phyloP scores from a whole-genome alignment of 1,140 invertebrate genomes.

The Lepidurus packardi region DNA sequence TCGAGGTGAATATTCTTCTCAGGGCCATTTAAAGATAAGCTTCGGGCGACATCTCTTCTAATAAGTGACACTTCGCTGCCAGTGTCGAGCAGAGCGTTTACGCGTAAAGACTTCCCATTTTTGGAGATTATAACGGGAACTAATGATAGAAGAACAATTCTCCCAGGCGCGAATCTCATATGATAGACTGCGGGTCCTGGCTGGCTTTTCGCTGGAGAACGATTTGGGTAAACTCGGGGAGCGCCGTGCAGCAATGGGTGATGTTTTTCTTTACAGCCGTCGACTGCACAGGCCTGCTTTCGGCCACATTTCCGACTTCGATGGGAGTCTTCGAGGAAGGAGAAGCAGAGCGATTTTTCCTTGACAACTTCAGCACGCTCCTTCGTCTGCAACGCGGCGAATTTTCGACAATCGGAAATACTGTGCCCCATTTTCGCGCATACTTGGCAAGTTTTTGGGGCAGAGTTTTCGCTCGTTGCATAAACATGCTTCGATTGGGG shows the following conservation, averaged over 20 bases:
- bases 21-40: too few relatives aligned
- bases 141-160: too few relatives aligned
- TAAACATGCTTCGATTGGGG: background rate
- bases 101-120: too few relatives aligned
- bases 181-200: too few relatives aligned
- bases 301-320: background rate
- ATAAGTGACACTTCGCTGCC: too few relatives aligned
- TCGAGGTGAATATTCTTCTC: too few relatives aligned
- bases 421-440: background rate
- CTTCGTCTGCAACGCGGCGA: background rate
- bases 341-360: slow-evolving; percentile 17
- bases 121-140: too few relatives aligned
- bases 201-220: background rate
- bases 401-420: slow-evolving; percentile 9
- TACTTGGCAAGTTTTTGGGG: background rate
- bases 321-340: background rate
- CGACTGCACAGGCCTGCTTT: background rate
- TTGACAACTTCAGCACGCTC: background rate
- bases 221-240: slow-evolving; percentile 3
- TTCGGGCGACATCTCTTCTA: too few relatives aligned
- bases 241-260: slow-evolving; percentile 25
- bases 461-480: background rate
- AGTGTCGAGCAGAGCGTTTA: too few relatives aligned
- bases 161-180: too few relatives aligned
- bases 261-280: slow-evolving; percentile 12